Conservation (phyloP, 1,140 invertebrate genomes). For the Telenomus remus region DNA sequence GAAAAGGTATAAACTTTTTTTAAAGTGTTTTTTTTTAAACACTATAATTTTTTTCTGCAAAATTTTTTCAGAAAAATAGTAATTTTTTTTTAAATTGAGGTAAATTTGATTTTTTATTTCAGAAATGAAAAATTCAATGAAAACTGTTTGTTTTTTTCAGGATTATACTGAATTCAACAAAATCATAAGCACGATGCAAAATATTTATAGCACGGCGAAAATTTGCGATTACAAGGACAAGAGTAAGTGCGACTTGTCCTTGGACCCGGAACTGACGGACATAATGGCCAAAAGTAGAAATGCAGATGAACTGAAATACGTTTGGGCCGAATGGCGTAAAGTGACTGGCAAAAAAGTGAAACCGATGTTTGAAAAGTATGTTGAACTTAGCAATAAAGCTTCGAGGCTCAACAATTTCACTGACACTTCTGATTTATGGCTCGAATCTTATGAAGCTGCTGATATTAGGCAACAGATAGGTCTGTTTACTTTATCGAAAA, state of each 20-base stretch:
- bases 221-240: constrained; percentile 82
- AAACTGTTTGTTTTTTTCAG: constrained; percentile 28
- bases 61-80: too few relatives aligned
- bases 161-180: constrained; percentile 79
- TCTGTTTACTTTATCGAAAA: constrained; percentile 7
- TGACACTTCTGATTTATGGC: constrained; percentile 80
- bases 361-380: constrained; percentile 81
- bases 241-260: constrained; percentile 81
- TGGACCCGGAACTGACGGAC: constrained; percentile 86
- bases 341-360: constrained; percentile 83
- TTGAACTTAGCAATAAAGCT: constrained; percentile 86
- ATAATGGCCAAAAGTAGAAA: constrained; percentile 81
- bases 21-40: background rate
- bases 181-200: constrained; percentile 83
- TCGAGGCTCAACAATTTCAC: constrained; percentile 82
- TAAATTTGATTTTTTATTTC: background rate
- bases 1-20: constrained; percentile 17
- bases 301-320: constrained; percentile 82
- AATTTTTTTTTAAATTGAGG: too few relatives aligned
- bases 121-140: too few relatives aligned
- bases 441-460: constrained; percentile 78
- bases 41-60: background rate
- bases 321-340: constrained; percentile 87
- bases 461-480: constrained; percentile 79
- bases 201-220: constrained; percentile 87